Conservation (phyloP, 92 coral and sea anemone genomes). For the Palythoa grandiflora region DNA sequence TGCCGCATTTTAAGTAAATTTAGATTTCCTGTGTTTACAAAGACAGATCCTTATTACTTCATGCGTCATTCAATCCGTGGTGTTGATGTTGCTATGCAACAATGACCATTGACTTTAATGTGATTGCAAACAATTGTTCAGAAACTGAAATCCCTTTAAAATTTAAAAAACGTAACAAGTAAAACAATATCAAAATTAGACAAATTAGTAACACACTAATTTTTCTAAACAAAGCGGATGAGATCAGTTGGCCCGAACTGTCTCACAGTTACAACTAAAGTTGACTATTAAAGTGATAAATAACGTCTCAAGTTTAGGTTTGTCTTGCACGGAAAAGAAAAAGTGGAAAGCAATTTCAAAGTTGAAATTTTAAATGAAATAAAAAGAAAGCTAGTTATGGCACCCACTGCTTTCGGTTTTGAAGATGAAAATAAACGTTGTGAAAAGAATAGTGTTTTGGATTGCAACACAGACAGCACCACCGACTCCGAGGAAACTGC, state of each 20-base stretch:
- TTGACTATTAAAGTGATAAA: not conserved
- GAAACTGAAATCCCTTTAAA: not conserved
- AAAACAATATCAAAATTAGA: not conserved
- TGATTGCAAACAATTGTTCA: not conserved
- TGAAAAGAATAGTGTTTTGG: not conserved
- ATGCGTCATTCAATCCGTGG: not conserved
- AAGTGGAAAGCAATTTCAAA: not conserved
- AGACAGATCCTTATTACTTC: not conserved
- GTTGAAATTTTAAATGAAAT: not conserved
- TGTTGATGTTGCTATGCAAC: slow-evolving; percentile 39
- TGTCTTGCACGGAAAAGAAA: not conserved
- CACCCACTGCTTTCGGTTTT: not conserved
- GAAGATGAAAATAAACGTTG: not conserved
- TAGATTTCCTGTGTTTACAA: slow-evolving; percentile 21
- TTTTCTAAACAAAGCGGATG: not conserved
- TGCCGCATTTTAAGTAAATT: not conserved
- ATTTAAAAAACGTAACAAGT: not conserved
- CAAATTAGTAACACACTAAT: not conserved
- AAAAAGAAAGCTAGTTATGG: not conserved
- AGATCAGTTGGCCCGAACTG: not conserved
- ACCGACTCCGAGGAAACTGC: not conserved
- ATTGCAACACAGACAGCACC: not conserved
- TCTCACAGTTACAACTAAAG: not conserved
- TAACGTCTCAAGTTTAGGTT: not conserved
- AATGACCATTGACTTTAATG: not conserved